Conservation (phyloP, 1,140 invertebrate species). For the Heterodera schachtii region DNA sequence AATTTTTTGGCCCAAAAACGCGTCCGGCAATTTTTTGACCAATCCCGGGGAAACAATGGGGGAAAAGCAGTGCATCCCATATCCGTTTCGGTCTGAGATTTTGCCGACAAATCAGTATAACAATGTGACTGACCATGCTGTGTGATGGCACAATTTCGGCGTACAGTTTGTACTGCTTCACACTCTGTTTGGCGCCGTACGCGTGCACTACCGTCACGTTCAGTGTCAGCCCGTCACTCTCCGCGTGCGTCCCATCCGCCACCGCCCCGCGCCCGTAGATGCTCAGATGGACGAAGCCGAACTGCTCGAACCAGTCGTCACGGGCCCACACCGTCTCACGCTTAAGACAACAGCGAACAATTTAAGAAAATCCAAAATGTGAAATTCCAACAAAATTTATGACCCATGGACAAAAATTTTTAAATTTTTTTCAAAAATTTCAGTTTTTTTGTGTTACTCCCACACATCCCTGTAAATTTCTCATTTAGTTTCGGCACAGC, state of each 20-base stretch:
- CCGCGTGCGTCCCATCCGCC: constrained; percentile 75
- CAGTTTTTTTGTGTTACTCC: too few species aligned
- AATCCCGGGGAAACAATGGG: too few species aligned
- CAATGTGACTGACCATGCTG: constrained; percentile 69
- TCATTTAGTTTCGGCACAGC: too few species aligned
- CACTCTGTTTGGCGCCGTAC: constrained; percentile 77
- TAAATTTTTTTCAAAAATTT: too few species aligned
- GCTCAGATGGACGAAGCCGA: constrained; percentile 41
- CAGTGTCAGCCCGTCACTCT: constrained; percentile 82
- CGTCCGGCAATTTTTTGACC: too few species aligned
- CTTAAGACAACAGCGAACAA: not conserved
- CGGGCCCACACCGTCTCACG: constrained; percentile 27
- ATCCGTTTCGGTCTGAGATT: too few species aligned
- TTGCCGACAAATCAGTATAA: not conserved
- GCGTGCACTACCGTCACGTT: constrained; percentile 79
- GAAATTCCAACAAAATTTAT: too few species aligned
- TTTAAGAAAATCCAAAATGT: too few species aligned
- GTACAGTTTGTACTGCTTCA: constrained; percentile 79
- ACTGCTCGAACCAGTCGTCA: constrained; percentile 48
- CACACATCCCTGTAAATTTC: too few species aligned
- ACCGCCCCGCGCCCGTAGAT: constrained; percentile 72
- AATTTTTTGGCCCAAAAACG: too few species aligned
- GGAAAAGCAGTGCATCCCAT: too few species aligned
- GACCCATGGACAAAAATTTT: too few species aligned
- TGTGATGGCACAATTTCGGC: constrained; percentile 74